Conservation (phyloP, 2,888 invertebrate species). For the Agrypnus murinus region DNA sequence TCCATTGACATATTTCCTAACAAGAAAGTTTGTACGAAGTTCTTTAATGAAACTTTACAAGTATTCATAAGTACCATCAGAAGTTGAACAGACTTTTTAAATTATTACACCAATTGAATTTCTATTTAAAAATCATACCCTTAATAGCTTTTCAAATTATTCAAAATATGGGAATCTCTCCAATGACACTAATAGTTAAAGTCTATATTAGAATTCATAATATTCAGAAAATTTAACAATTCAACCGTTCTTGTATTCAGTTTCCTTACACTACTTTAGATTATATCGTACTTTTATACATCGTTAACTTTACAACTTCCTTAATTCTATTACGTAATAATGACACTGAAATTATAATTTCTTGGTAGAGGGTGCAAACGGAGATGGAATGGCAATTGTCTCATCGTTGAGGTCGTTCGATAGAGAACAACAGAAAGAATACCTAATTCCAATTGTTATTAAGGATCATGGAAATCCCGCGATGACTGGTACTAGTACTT, state of each 20-base stretch:
- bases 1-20: too few species aligned
- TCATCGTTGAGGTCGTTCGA: conserved; percentile 95
- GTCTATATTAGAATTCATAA: too few species aligned
- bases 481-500: conserved; percentile 96
- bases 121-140: too few species aligned
- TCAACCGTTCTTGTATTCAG: background rate
- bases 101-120: too few species aligned
- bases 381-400: conserved; percentile 98
- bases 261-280: background rate
- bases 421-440: conserved; percentile 96
- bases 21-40: too few species aligned
- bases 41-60: too few species aligned
- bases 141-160: too few species aligned
- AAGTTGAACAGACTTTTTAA: too few species aligned
- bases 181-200: too few species aligned
- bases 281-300: conserved; percentile 27
- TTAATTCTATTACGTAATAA: conserved; percentile 37
- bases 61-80: too few species aligned
- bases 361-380: conserved; percentile 90
- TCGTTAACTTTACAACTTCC: conserved; percentile 35
- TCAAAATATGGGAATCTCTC: too few species aligned
- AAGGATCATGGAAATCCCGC: conserved; percentile 98
- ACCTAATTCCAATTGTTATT: conserved; percentile 96
- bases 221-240: conserved; percentile 3
- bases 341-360: conserved; percentile 44